These are phyloP conservation scores for Silurus aristotelis DNA, from an alignment of 2,797 vertebrate genomes.

Conservation along the genomic window DNA sequence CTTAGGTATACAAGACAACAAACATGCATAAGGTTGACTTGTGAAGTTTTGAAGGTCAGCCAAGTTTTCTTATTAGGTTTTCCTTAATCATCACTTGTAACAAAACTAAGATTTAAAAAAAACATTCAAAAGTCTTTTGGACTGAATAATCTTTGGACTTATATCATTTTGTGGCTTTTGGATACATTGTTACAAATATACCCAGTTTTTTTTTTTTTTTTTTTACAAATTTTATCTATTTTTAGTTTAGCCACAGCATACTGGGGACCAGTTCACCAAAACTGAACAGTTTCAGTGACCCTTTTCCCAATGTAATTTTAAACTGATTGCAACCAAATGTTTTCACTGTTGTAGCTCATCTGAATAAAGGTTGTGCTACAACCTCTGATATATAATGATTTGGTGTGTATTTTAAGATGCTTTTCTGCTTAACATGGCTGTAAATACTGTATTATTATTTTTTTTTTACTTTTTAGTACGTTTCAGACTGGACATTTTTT, in stretches of 20 bases:
- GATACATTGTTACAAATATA: not conserved
- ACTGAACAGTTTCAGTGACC: not conserved
- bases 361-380: not conserved
- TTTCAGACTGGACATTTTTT: too few species aligned
- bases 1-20: slow-evolving; percentile 2
- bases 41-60: not conserved
- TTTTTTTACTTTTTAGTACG: too few species aligned
- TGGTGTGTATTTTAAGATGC: not conserved
- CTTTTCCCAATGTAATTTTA: not conserved
- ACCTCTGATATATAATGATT: not conserved
- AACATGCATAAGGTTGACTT: not conserved
- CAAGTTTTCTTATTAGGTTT: not conserved
- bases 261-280: too few species aligned
- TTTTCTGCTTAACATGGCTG: not conserved
- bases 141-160: not conserved
- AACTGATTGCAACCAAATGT: not conserved
- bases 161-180: not conserved
- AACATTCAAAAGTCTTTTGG: not conserved
- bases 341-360: not conserved
- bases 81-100: not conserved
- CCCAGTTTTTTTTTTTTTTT: not conserved
- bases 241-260: not conserved
- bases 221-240: too few species aligned
- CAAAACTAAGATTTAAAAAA: not conserved
- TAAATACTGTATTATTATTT: not conserved